A percentile compares a stretch with the other conserved stretches of the same genome.
Evolutionary conservation across 2,888 invertebrate species (phyloP).

Genomic region (Esperia sulphurella): DNA sequence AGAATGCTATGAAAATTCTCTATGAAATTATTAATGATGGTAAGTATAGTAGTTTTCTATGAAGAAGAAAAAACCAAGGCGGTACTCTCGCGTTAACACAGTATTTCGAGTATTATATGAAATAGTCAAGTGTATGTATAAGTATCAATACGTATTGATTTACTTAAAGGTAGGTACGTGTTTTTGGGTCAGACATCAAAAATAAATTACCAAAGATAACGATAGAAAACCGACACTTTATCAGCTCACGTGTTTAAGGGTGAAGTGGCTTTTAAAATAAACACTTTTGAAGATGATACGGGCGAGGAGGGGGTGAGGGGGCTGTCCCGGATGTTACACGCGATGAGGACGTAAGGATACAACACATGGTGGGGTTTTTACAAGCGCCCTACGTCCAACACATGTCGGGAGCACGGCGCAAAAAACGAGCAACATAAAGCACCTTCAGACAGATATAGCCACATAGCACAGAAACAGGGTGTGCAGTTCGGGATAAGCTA

Average conservation of each 20-base stretch:
- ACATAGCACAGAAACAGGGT: neutral
- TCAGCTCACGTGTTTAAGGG: neutral
- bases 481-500: too few species aligned
- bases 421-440: constrained; percentile 21
- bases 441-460: neutral
- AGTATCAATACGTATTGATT: too few species aligned
- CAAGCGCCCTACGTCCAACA: constrained; percentile 36
- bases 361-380: constrained; percentile 51
- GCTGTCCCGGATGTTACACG: constrained; percentile 40
- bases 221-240: neutral
- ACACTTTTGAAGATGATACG: neutral
- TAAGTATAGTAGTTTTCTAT: too few species aligned
- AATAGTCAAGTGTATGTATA: too few species aligned
- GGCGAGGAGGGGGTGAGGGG: constrained; percentile 11
- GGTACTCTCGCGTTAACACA: too few species aligned
- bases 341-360: constrained; percentile 20
- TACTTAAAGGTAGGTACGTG: too few species aligned
- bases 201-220: too few species aligned
- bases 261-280: neutral
- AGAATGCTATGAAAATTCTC: too few species aligned
- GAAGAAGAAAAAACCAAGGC: too few species aligned
- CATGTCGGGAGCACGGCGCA: constrained; percentile 33
- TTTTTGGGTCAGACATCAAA: too few species aligned
- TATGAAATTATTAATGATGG: too few species aligned
- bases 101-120: too few species aligned